These are phyloP conservation scores for Girardinichthys multiradiatus DNA, from an alignment of 2,113 vertebrate species.

Conservation along the genomic window DNA sequence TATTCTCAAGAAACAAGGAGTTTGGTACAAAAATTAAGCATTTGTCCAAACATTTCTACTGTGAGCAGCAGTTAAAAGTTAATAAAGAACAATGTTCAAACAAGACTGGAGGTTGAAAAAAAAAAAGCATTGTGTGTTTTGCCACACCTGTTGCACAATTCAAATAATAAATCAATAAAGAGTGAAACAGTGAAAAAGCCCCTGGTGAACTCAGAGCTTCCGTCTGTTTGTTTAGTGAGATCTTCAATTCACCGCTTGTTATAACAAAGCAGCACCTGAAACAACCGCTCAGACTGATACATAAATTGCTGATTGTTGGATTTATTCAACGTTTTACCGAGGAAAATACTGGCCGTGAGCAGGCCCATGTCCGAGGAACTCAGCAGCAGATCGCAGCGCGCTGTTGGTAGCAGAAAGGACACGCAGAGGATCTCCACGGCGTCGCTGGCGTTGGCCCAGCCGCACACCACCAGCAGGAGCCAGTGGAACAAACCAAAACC, in stretches of 20 bases:
- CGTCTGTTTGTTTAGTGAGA: too few relatives aligned
- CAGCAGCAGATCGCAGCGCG: constrained; percentile 73
- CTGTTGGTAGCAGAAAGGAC: constrained; percentile 80
- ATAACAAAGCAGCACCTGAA: too few relatives aligned
- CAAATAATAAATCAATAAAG: constrained; percentile 8
- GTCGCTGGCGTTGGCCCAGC: constrained; percentile 83
- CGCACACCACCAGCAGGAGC: constrained; percentile 75
- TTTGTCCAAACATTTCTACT: not conserved
- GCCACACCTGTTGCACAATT: not conserved
- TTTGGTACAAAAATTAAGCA: not conserved
- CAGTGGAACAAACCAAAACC: constrained; percentile 80
- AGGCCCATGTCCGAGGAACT: constrained; percentile 79
- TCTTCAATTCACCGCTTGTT: too few relatives aligned
- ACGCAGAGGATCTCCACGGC: constrained; percentile 82
- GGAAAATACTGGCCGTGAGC: constrained; percentile 81
- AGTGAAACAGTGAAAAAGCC: not conserved
- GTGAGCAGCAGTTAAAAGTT: not conserved
- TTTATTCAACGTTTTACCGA: constrained; percentile 60
- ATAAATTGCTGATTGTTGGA: not conserved
- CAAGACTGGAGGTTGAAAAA: constrained; percentile 2
- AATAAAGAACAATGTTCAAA: constrained; percentile 5
- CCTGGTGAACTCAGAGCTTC: not conserved
- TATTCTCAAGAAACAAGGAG: not conserved
- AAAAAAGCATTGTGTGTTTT: not conserved
- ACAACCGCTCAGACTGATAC: not conserved